Evolutionary conservation across 30 jellyfish, hydroid and myxozoan species (phyloP).

Genomic region (Rhopilema esculentum): DNA sequence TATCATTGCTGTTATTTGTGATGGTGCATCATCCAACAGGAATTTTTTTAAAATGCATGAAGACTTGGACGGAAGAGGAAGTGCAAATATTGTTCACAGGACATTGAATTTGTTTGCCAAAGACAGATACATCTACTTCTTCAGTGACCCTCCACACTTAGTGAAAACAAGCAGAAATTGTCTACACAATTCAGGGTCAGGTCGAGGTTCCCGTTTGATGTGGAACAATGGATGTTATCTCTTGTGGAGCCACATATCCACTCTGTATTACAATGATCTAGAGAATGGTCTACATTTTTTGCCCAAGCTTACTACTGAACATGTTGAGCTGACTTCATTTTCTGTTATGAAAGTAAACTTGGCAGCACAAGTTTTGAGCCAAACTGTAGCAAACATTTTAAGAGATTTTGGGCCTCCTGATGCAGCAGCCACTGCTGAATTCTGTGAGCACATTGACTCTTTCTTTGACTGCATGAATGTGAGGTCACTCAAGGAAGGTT

Average conservation of each 20-base stretch:
- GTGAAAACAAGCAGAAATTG: constrained; percentile 48
- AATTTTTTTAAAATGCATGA: constrained; percentile 1
- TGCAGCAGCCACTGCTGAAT: constrained; percentile 54
- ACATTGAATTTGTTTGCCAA: constrained; percentile 5
- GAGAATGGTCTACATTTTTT: constrained; percentile 44
- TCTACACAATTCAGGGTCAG: constrained; percentile 35
- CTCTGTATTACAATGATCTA: constrained; percentile 44
- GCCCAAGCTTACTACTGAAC: constrained; percentile 53
- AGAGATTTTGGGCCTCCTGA: constrained; percentile 51
- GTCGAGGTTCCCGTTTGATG: constrained; percentile 2
- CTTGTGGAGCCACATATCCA: constrained; percentile 64
- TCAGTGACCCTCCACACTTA: constrained; percentile 42
- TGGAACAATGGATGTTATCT: constrained; percentile 44
- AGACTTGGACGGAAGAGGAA: neutral
- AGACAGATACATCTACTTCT: constrained; percentile 36
- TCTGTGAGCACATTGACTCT: constrained; percentile 58
- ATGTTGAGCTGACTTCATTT: constrained; percentile 26
- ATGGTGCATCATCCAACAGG: constrained; percentile 46
- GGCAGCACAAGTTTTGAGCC: constrained; percentile 58
- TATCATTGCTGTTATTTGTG: constrained; percentile 44
- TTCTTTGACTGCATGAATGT: constrained; percentile 78
- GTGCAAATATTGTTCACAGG: constrained; percentile 14
- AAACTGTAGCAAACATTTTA: constrained; percentile 42
- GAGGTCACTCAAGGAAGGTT: constrained; percentile 23
- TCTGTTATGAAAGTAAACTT: constrained; percentile 54